A percentile compares a stretch with the other conserved stretches of the same genome.
These are phyloP conservation scores for Sialis lutaria DNA, from an alignment of 2,888 invertebrate genomes.

Conservation along the genomic window DNA sequence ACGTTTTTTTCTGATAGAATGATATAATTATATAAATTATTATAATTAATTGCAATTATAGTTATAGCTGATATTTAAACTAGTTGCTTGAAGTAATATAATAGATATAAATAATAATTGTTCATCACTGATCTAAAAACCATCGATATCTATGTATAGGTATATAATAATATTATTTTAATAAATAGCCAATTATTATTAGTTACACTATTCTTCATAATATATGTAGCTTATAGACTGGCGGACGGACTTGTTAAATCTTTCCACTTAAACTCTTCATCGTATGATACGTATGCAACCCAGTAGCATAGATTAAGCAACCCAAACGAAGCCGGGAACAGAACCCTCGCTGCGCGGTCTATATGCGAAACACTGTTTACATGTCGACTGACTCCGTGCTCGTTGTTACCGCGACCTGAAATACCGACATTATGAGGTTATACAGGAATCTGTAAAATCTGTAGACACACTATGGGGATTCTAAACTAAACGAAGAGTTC, in stretches of 20 bases:
- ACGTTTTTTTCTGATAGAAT: too few relatives aligned
- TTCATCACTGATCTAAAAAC: neutral
- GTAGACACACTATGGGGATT: too few relatives aligned
- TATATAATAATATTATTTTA: neutral
- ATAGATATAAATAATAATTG: neutral
- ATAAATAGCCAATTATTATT: neutral
- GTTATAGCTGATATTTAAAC: too few relatives aligned
- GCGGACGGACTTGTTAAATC: slow-evolving; percentile 42
- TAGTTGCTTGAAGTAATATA: neutral
- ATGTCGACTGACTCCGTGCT: slow-evolving; percentile 33
- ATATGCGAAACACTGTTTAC: slow-evolving; percentile 78
- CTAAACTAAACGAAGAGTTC: too few relatives aligned
- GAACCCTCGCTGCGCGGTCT: slow-evolving; percentile 60
- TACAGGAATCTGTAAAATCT: too few relatives aligned
- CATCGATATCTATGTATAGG: neutral
- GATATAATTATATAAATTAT: too few relatives aligned
- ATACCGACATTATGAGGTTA: neutral
- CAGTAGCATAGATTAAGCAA: slow-evolving; percentile 80
- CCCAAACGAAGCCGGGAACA: slow-evolving; percentile 75
- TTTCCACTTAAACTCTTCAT: slow-evolving; percentile 57
- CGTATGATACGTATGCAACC: slow-evolving; percentile 66
- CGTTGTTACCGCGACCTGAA: slow-evolving; percentile 23
- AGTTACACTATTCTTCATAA: neutral
- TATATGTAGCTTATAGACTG: slow-evolving; percentile 24
- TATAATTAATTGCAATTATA: too few relatives aligned